Conservation (phyloP, 2,113 vertebrate genomes). For the Microtus oregoni region DNA sequence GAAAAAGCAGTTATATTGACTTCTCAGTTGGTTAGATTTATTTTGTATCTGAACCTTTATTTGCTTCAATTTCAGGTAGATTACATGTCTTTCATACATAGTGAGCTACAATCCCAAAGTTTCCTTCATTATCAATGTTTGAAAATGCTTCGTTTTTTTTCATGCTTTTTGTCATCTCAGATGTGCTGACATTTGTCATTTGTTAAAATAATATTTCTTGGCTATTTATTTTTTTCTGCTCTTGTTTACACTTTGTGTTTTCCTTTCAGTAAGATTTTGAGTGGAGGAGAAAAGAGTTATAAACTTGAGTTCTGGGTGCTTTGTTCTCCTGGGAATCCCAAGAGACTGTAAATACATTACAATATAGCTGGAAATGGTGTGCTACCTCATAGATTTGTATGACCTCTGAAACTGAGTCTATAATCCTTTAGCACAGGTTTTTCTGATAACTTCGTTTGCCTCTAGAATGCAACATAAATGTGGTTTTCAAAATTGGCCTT, state of each 20-base stretch:
- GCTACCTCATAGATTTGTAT: slow-evolving; percentile 9
- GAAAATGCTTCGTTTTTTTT: background rate
- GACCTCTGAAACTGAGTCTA: background rate
- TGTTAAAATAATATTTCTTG: background rate
- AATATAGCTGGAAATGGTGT: background rate
- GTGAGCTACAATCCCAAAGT: background rate
- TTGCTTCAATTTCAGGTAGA: background rate
- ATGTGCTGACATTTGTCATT: background rate
- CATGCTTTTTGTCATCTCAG: background rate
- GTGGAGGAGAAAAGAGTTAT: background rate
- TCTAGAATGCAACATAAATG: background rate
- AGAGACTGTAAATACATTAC: background rate
- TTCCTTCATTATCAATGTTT: background rate
- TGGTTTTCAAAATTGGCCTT: slow-evolving; percentile 18
- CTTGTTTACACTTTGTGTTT: background rate
- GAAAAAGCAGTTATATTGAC: background rate
- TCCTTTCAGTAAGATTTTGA: background rate
- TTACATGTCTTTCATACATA: background rate
- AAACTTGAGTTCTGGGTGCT: background rate
- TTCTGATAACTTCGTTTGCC: slow-evolving; percentile 3
- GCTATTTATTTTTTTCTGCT: background rate
- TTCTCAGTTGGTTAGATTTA: slow-evolving; percentile 10
- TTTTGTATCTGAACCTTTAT: slow-evolving; percentile 6
- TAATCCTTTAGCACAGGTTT: slow-evolving; percentile 32
- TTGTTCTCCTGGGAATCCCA: background rate